A percentile compares a stretch with the other conserved stretches of the same genome.
phyloP scores from a whole-genome alignment of 2,888 invertebrate species.

The Apamea monoglypha region DNA sequence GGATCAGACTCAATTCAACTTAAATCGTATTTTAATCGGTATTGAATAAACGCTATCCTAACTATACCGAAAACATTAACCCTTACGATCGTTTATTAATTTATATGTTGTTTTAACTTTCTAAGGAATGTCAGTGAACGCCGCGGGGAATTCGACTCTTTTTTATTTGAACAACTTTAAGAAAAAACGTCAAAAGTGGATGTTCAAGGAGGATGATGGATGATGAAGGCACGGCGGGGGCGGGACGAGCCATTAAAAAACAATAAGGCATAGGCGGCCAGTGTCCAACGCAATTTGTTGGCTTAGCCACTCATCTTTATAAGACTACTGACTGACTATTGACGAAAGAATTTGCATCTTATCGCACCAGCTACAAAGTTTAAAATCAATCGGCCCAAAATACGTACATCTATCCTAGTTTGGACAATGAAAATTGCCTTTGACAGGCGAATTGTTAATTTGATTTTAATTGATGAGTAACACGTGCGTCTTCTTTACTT shows the following conservation, averaged over 20 bases:
- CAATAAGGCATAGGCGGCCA: constrained; percentile 85
- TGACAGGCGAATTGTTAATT: constrained; percentile 82
- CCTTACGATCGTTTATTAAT: constrained; percentile 80
- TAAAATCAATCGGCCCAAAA: constrained; percentile 20
- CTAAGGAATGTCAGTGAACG: constrained; percentile 82
- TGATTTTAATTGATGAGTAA: constrained; percentile 82
- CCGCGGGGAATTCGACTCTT: constrained; percentile 83
- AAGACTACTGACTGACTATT: constrained; percentile 60
- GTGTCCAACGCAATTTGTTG: constrained; percentile 87
- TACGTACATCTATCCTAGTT: constrained; percentile 63
- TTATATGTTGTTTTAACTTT: constrained; percentile 86
- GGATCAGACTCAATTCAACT: background rate
- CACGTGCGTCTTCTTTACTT: constrained; percentile 70
- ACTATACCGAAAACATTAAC: constrained; percentile 70
- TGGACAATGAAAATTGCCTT: constrained; percentile 74
- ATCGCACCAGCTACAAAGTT: constrained; percentile 27
- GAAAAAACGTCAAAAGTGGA: constrained; percentile 72
- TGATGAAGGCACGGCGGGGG: constrained; percentile 81
- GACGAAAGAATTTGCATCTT: constrained; percentile 43
- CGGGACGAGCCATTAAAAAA: constrained; percentile 88
- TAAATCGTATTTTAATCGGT: constrained; percentile 42
- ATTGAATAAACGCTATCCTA: constrained; percentile 28
- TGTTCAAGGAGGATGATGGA: constrained; percentile 81
- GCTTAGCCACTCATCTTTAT: constrained; percentile 82
- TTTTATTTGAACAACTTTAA: constrained; percentile 79